Percentiles rank a stretch among this genome's conserved stretches.
Evolutionary conservation across 2,113 vertebrate genomes (phyloP).

Genomic region (Ivindomyrus marchei): DNA sequence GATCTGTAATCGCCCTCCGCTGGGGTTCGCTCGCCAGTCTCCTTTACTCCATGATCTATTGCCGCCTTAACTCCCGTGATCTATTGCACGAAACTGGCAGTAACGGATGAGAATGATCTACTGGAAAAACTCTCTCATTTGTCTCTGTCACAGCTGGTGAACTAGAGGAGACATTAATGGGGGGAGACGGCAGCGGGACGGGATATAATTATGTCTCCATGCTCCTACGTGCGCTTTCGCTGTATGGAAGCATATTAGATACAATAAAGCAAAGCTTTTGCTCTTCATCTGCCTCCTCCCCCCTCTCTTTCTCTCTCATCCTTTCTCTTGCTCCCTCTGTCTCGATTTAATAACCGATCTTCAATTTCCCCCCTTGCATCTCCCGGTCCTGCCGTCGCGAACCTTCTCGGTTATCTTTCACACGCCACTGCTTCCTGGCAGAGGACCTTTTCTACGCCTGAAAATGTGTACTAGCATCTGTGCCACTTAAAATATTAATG

Average conservation of each 20-base stretch:
- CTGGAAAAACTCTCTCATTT: slow-evolving; percentile 76
- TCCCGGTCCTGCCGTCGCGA: slow-evolving; percentile 21
- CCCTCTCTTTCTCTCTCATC: neutral
- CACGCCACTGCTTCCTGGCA: neutral
- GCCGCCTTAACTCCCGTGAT: slow-evolving; percentile 61
- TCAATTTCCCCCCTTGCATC: slow-evolving; percentile 23
- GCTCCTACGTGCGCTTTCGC: slow-evolving; percentile 58
- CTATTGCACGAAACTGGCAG: slow-evolving; percentile 73
- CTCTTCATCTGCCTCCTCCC: slow-evolving; percentile 12
- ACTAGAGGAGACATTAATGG: slow-evolving; percentile 70
- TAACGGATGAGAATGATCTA: slow-evolving; percentile 72
- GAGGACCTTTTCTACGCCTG: neutral
- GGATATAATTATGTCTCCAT: slow-evolving; percentile 73
- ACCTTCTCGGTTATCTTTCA: neutral
- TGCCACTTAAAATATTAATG: neutral
- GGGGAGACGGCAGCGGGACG: slow-evolving; percentile 67
- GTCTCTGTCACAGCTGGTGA: slow-evolving; percentile 74
- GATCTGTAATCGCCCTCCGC: slow-evolving; percentile 63
- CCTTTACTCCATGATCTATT: slow-evolving; percentile 71
- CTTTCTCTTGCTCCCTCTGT: neutral
- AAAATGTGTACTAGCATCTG: neutral
- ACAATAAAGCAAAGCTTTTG: slow-evolving; percentile 55
- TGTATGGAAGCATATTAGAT: slow-evolving; percentile 62
- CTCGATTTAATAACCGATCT: slow-evolving; percentile 24
- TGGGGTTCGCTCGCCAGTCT: slow-evolving; percentile 60